Percentiles rank a stretch among this genome's conserved stretches.
Evolutionary conservation across 1,140 invertebrate genomes (phyloP).

Genomic region (Diorhabda carinulata): DNA sequence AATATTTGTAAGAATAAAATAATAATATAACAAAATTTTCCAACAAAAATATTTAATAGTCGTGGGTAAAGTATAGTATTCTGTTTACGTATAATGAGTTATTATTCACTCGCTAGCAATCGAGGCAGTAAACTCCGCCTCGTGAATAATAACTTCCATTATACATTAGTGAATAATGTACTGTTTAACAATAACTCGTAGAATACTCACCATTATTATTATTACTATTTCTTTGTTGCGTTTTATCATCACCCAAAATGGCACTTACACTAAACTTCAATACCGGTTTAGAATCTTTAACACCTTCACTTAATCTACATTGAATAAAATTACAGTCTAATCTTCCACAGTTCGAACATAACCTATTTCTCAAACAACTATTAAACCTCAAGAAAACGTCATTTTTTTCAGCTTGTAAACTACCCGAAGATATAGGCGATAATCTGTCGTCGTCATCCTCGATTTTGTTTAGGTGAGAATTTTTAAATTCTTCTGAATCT

Average conservation of each 20-base stretch:
- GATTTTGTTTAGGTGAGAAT: background rate
- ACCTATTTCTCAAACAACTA: constrained; percentile 38
- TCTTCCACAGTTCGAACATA: constrained; percentile 46
- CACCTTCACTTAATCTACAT: constrained; percentile 41
- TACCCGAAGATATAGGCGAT: constrained; percentile 23
- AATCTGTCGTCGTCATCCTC: constrained; percentile 32
- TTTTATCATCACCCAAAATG: constrained; percentile 65
- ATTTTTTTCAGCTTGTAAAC: constrained; percentile 27
- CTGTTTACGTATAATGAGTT: too few species aligned
- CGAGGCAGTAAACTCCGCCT: too few species aligned
- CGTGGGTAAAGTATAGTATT: too few species aligned
- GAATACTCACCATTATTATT: constrained; percentile 32
- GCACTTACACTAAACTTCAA: constrained; percentile 91
- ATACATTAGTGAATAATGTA: too few species aligned
- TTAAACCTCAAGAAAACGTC: constrained; percentile 42
- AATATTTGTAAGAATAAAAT: too few species aligned
- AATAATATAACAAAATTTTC: too few species aligned
- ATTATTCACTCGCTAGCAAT: too few species aligned
- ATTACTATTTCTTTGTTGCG: constrained; percentile 36
- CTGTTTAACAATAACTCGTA: too few species aligned
- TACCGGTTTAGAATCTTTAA: constrained; percentile 62
- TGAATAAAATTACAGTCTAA: constrained; percentile 46
- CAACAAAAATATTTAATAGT: too few species aligned
- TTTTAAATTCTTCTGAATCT: constrained; percentile 22
- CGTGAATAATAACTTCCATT: too few species aligned